These are phyloP conservation scores for Papilio glaucus DNA, from an alignment of 1,140 invertebrate genomes.

Conservation along the genomic window DNA sequence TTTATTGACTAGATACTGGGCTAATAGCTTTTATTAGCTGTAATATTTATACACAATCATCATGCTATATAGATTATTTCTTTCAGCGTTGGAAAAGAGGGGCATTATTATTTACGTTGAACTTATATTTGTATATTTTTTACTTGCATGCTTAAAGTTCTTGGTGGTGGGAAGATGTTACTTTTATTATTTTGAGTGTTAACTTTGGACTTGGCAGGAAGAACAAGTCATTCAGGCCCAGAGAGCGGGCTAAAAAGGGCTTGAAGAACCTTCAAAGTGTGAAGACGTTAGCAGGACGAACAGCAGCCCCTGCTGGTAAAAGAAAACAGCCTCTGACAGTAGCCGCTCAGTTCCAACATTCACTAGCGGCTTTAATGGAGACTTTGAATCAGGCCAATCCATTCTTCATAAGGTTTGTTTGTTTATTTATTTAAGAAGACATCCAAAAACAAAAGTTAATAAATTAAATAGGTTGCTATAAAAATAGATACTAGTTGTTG, in stretches of 20 bases:
- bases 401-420: slow-evolving; percentile 92
- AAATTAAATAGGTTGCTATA: no score
- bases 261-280: slow-evolving; percentile 95
- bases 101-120: background rate
- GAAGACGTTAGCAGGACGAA: slow-evolving; percentile 92
- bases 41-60: background rate
- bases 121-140: background rate
- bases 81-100: background rate
- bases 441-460: no score
- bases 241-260: slow-evolving; percentile 91
- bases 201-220: slow-evolving; percentile 86
- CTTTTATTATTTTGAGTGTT: slow-evolving; percentile 22
- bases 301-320: slow-evolving; percentile 86
- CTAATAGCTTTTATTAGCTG: background rate
- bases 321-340: slow-evolving; percentile 95
- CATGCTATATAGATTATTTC: background rate
- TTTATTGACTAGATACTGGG: slow-evolving; percentile 1
- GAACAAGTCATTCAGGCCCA: slow-evolving; percentile 93
- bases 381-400: slow-evolving; percentile 97
- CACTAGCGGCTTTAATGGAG: slow-evolving; percentile 95
- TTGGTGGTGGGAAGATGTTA: slow-evolving; percentile 28
- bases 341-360: slow-evolving; percentile 96
- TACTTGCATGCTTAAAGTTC: slow-evolving; percentile 25
- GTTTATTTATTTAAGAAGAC: no score
- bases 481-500: no score